Evolutionary conservation across 2,888 invertebrate species (phyloP).

Genomic region (Eurytoma californica): DNA sequence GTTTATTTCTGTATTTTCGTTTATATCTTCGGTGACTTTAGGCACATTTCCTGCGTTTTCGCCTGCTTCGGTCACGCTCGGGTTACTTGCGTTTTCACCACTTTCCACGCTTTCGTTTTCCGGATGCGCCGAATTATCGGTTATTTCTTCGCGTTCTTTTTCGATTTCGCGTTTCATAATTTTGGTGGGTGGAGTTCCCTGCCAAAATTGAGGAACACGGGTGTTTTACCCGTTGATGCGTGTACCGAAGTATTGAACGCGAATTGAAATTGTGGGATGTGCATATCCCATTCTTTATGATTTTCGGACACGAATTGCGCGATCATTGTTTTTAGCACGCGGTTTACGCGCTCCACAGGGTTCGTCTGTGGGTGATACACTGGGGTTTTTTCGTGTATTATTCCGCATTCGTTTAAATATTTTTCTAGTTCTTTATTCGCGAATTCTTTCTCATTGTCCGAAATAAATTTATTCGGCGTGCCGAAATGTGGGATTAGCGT

Average conservation of each 20-base stretch:
- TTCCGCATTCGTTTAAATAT: background rate
- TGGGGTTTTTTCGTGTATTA: background rate
- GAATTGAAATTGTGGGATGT: conserved; percentile 18
- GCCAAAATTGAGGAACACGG: conserved; percentile 43
- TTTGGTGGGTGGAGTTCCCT: conserved; percentile 19
- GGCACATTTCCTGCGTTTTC: background rate
- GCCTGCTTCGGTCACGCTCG: background rate
- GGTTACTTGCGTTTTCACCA: background rate
- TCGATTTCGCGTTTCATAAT: background rate
- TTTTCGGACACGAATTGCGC: background rate
- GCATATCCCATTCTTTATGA: conserved; percentile 23
- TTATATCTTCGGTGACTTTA: background rate
- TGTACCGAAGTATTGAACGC: background rate
- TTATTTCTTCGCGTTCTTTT: background rate
- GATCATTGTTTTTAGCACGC: background rate
- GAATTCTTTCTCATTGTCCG: background rate
- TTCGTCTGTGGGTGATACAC: background rate
- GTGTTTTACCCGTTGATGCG: background rate
- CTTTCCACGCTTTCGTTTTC: background rate
- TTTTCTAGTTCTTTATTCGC: background rate
- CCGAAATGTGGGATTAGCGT: background rate
- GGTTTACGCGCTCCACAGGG: background rate
- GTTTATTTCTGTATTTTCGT: background rate
- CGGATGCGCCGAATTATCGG: background rate
- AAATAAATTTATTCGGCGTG: background rate